Base-by-base conservation (phyloP, 2,888 invertebrate genomes). In the Callimorpha dominula region DNA sequence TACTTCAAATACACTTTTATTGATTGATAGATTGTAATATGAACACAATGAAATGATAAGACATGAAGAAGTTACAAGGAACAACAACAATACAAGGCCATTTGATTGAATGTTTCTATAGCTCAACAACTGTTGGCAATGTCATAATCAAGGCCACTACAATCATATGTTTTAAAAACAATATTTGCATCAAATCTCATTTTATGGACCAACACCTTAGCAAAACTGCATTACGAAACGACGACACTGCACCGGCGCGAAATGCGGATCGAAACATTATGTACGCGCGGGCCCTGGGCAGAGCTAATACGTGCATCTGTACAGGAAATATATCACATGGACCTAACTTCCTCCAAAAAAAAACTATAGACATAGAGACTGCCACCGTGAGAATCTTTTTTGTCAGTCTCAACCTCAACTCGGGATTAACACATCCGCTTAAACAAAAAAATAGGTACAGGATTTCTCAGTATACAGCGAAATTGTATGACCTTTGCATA, bases 141-240 rank as follows among this genome's bases (percentile, higher is more conserved):
- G 92, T 92, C 93, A 94, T 82, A 92, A 90, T 89, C 93, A 94
- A 94, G 94, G 94, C 92, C 91, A 93, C 80, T 78, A 83, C 85
- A 89, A 90, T 92, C 88, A 90, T 87, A 88, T 87, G 74, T 75
- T 81, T 62, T 80, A 78, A 62, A 82, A 69, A 71, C 79, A 60
- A 81, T 76, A 65, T 72, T 73, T 60, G 42, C 52, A 65, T 71
- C 64, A 49, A 78, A 76, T 76, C 46, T 54, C 14, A 75, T 12
- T 62, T 71, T 68, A 70, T 43, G 54, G 64, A 66, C 67, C 50
- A 66, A 68, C 46, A 78, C 69, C n/a, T 42, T 66, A 14, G 66
- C 68, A 73, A 68, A 71, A 75, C 70, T 65, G 73, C 68, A 63
- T 69, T 77, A 74, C 74, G 78, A 82, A 81, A 78, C 73, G 79